These are phyloP conservation scores for Brachynemurus nebulosus DNA, from an alignment of 2,888 invertebrate species.

Conservation along the genomic window DNA sequence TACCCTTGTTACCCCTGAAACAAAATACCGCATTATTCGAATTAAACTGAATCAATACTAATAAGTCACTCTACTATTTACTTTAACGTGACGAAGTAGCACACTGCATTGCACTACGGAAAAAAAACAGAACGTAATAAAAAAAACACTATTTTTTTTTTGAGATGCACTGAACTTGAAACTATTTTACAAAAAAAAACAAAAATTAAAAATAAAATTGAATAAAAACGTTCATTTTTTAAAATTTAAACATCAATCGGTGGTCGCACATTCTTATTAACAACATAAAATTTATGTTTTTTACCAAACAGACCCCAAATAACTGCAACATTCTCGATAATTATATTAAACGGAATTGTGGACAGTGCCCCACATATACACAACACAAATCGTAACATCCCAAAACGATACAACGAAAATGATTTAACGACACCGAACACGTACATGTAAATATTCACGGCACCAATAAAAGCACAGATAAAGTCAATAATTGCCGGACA, in stretches of 20 bases:
- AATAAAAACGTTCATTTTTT: too few species aligned
- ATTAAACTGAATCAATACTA: too few species aligned
- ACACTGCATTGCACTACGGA: too few species aligned
- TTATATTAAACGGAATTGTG: conserved; percentile 84
- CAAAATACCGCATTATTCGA: too few species aligned
- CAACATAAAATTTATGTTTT: conserved; percentile 94
- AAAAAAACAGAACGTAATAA: too few species aligned
- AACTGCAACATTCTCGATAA: conserved; percentile 90
- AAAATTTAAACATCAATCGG: conserved; percentile 44
- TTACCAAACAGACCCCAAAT: conserved; percentile 89
- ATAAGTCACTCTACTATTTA: too few species aligned
- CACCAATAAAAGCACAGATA: conserved; percentile 80
- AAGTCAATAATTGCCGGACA: conserved; percentile 75
- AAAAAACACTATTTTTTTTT: too few species aligned
- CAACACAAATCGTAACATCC: conserved; percentile 59
- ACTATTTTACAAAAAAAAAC: too few species aligned
- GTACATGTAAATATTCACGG: conserved; percentile 94
- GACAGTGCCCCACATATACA: conserved; percentile 76
- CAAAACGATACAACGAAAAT: conserved; percentile 79
- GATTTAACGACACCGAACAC: conserved; percentile 95
- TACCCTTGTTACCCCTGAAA: too few species aligned
- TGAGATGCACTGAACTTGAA: too few species aligned
- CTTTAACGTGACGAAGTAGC: too few species aligned
- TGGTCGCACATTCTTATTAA: conserved; percentile 76
- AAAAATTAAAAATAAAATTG: too few species aligned